These are phyloP conservation scores for Parasteatoda tepidariorum DNA, from an alignment of 1,140 invertebrate genomes.

Conservation along the genomic window DNA sequence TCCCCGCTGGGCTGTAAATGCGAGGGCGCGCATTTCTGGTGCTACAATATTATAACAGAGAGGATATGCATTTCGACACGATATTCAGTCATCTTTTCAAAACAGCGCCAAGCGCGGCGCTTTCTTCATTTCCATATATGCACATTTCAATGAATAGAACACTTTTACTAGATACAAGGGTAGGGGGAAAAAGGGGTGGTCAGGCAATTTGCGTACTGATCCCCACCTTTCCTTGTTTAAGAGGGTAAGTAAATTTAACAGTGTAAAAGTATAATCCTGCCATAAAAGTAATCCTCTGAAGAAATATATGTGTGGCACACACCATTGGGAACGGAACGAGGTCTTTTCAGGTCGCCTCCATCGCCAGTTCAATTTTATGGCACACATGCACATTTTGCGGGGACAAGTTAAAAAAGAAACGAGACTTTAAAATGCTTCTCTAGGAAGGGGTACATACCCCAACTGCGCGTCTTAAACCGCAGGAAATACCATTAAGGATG, in stretches of 20 bases:
- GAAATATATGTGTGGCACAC: conserved; percentile 10
- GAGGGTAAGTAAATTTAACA: conserved; percentile 56
- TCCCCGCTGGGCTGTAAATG: conserved; percentile 35
- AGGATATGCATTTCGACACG: conserved; percentile 49
- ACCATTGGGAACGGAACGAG: conserved; percentile 19
- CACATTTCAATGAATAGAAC: conserved; percentile 52
- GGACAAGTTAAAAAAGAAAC: conserved; percentile 22
- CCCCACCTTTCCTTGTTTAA: conserved; percentile 40
- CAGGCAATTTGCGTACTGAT: conserved; percentile 46
- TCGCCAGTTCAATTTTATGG: conserved; percentile 22
- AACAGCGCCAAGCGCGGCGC: not conserved
- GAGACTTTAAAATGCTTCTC: conserved; percentile 16
- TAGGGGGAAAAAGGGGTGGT: not conserved
- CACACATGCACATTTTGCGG: conserved; percentile 7
- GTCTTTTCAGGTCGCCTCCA: conserved; percentile 16
- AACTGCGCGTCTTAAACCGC: not conserved
- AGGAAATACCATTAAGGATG: not conserved
- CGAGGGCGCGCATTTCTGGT: not conserved
- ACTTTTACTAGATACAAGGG: not conserved
- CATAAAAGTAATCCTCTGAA: conserved; percentile 54
- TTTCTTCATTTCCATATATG: conserved; percentile 58
- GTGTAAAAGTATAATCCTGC: conserved; percentile 56
- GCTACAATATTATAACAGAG: conserved; percentile 26
- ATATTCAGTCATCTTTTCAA: conserved; percentile 21
- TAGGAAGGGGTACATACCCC: not conserved